These are phyloP conservation scores for Acrocephalus scirpaceus DNA, from an alignment of 2,797 vertebrate genomes.

Conservation along the genomic window DNA sequence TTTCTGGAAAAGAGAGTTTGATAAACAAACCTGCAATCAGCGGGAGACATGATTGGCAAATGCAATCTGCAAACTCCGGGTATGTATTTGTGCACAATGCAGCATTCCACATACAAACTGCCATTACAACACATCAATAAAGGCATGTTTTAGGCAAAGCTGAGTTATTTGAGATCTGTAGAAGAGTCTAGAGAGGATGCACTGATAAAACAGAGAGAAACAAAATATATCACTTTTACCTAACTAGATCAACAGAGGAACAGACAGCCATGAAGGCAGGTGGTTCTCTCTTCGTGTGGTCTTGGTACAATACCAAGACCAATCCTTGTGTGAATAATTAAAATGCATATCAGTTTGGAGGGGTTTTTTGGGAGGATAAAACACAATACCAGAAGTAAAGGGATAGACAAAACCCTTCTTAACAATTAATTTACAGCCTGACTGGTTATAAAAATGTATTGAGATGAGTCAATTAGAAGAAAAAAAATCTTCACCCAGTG, in stretches of 20 bases:
- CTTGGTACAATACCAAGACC: not conserved
- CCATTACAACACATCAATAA: not conserved
- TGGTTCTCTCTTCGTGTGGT: not conserved
- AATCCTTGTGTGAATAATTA: not conserved
- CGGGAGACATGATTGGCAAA: not conserved
- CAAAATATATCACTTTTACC: not conserved
- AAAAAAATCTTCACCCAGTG: not conserved
- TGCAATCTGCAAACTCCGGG: not conserved
- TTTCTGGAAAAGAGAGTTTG: not conserved
- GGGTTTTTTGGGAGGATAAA: rapidly evolving
- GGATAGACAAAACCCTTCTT: not conserved
- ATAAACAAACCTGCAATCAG: not conserved
- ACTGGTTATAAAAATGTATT: not conserved
- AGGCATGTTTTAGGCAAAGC: not conserved
- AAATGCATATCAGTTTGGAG: not conserved
- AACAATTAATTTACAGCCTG: not conserved
- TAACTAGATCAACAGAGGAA: not conserved
- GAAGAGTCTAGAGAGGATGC: not conserved
- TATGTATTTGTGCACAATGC: not conserved
- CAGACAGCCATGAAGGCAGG: not conserved
- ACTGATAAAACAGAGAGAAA: not conserved
- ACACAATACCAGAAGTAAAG: not conserved
- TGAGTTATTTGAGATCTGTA: not conserved
- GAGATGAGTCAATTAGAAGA: not conserved
- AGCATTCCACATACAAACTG: not conserved